phyloP scores from a whole-genome alignment of 2,888 invertebrate genomes.

The Hypselothyrea guttata region DNA sequence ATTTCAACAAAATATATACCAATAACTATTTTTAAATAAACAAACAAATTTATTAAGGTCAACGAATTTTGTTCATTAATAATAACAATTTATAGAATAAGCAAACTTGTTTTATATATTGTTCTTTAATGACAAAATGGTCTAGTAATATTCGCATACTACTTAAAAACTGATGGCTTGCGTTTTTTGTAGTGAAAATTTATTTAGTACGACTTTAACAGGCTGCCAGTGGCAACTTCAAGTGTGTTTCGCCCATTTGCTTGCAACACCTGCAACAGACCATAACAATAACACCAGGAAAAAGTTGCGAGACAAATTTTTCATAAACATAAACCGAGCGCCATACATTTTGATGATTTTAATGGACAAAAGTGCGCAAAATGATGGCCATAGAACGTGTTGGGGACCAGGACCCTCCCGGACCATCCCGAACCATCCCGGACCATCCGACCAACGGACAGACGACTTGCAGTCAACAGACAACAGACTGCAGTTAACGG shows the following conservation, averaged over 20 bases:
- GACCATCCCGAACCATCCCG: too few relatives aligned
- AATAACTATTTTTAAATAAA: too few relatives aligned
- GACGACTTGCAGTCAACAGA: background rate
- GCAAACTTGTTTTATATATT: too few relatives aligned
- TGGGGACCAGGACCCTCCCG: too few relatives aligned
- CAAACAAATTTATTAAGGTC: too few relatives aligned
- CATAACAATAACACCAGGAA: constrained; percentile 9
- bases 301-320: constrained; percentile 58
- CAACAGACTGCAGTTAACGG: constrained; percentile 50
- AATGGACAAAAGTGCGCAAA: constrained; percentile 76
- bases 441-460: background rate
- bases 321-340: constrained; percentile 73
- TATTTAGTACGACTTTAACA: constrained; percentile 10
- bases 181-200: too few relatives aligned
- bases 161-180: too few relatives aligned
- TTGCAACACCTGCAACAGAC: constrained; percentile 30
- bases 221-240: constrained; percentile 3
- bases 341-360: constrained; percentile 75
- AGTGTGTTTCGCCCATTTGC: constrained; percentile 21
- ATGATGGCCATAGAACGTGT: constrained; percentile 77
- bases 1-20: too few relatives aligned
- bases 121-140: too few relatives aligned
- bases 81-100: too few relatives aligned
- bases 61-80: too few relatives aligned
- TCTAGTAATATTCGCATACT: too few relatives aligned